Evolutionary conservation across 2,888 invertebrate species (phyloP).

Genomic region (Phortica magna): DNA sequence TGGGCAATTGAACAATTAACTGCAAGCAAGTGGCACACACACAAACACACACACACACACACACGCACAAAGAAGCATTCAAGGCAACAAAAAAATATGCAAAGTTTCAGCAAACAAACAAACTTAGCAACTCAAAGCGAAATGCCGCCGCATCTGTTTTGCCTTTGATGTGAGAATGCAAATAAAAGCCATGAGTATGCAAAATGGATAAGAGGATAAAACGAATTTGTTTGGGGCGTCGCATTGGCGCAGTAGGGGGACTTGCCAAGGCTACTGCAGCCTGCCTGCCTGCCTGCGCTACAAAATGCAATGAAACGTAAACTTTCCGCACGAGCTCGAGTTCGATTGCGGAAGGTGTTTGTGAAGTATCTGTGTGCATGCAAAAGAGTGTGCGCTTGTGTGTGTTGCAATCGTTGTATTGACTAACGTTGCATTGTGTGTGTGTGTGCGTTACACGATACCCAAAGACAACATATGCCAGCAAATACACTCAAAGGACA

Average conservation of each 20-base stretch:
- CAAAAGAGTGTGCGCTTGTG: background rate
- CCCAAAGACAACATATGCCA: background rate
- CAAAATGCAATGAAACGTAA: conserved; percentile 6
- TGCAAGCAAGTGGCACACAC: background rate
- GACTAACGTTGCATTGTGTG: background rate
- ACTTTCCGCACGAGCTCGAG: background rate
- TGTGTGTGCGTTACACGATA: background rate
- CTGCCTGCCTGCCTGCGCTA: background rate
- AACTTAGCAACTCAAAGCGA: conserved; percentile 9
- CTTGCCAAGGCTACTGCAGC: background rate
- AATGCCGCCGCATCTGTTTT: conserved; percentile 7
- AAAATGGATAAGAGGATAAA: conserved; percentile 27
- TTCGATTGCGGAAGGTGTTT: conserved; percentile 11
- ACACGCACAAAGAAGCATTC: background rate
- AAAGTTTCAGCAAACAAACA: background rate
- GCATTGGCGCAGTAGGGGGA: background rate
- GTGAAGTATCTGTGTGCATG: background rate
- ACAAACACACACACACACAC: background rate
- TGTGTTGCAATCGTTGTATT: conserved; percentile 13
- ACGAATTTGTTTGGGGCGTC: background rate
- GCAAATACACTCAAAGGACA: background rate
- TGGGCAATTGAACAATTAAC: conserved; percentile 29
- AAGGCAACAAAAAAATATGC: background rate
- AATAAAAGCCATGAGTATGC: conserved; percentile 29
- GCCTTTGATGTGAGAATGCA: conserved; percentile 18